A percentile compares a stretch with the other conserved stretches of the same genome.
These are phyloP conservation scores for Plestiodon gilberti DNA, from an alignment of 2,113 vertebrate species.

Conservation along the genomic window DNA sequence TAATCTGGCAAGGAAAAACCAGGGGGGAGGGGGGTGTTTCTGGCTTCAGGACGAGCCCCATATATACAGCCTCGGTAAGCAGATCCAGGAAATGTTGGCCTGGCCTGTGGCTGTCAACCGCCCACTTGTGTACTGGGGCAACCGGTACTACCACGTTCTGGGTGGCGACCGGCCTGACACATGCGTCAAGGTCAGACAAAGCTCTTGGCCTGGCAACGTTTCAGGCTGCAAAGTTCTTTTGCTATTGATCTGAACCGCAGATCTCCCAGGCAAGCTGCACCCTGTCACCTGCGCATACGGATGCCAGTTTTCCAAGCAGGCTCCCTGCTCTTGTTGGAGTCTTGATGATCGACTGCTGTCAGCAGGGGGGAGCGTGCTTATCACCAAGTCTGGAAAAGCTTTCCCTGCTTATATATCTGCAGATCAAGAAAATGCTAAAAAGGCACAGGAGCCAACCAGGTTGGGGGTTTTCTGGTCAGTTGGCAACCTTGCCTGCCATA, in stretches of 20 bases:
- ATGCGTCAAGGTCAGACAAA: not conserved
- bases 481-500: too few relatives aligned
- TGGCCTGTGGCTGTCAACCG: not conserved
- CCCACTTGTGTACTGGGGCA: not conserved
- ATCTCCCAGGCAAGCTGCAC: not conserved
- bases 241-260: too few relatives aligned
- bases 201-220: not conserved
- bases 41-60: not conserved
- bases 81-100: not conserved
- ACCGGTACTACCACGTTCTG: not conserved
- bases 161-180: not conserved
- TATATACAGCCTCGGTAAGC: not conserved
- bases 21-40: not conserved
- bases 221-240: not conserved
- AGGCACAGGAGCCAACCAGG: too few relatives aligned
- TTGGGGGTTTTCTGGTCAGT: too few relatives aligned
- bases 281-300: not conserved
- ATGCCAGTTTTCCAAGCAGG: not conserved
- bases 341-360: too few relatives aligned
- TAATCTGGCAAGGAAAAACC: not conserved
- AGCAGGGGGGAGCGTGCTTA: too few relatives aligned
- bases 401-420: too few relatives aligned
- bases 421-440: too few relatives aligned
- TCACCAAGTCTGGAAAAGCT: too few relatives aligned
- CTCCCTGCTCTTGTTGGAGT: not conserved